A percentile compares a stretch with the other conserved stretches of the same genome.
phyloP scores from a whole-genome alignment of 1,140 invertebrate genomes.

The Drosophila mojavensis region DNA sequence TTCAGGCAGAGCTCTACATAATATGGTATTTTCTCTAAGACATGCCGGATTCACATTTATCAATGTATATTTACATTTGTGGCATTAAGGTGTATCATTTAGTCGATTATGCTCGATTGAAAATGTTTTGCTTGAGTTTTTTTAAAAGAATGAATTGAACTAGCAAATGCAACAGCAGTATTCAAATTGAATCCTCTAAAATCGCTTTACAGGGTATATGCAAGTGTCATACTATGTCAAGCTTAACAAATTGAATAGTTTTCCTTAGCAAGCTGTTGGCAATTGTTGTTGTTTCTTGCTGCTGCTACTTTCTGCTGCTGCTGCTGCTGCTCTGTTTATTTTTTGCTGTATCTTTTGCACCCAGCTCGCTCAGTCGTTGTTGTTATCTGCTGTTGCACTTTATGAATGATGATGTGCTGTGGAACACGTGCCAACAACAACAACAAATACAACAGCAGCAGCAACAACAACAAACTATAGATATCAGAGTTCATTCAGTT shows the following conservation, averaged over 20 bases:
- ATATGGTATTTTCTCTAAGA: too few species aligned
- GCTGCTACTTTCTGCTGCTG: neutral
- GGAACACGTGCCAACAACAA: slow-evolving; percentile 63
- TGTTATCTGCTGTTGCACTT: slow-evolving; percentile 45
- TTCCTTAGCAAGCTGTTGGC: too few species aligned
- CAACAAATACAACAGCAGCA: neutral
- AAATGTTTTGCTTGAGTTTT: too few species aligned
- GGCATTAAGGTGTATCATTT: too few species aligned
- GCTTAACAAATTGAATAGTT: neutral
- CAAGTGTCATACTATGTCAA: neutral
- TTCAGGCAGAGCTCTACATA: too few species aligned
- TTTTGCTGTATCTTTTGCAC: slow-evolving; percentile 28
- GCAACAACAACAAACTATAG: neutral
- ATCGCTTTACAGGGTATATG: slow-evolving; percentile 1
- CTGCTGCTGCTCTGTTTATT: slow-evolving; percentile 43
- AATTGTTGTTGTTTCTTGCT: too few species aligned
- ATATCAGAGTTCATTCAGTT: slow-evolving; percentile 42
- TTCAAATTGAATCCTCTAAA: neutral
- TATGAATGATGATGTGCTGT: slow-evolving; percentile 61
- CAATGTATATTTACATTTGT: too few species aligned
- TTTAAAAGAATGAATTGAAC: too few species aligned
- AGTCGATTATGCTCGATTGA: too few species aligned
- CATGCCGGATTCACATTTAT: too few species aligned
- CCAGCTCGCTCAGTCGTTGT: slow-evolving; percentile 6
- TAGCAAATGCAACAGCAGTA: too few species aligned